Percentiles rank a stretch among this genome's conserved stretches.
Evolutionary conservation across 2,113 vertebrate genomes (phyloP).

Genomic region (Oriolus oriolus): DNA sequence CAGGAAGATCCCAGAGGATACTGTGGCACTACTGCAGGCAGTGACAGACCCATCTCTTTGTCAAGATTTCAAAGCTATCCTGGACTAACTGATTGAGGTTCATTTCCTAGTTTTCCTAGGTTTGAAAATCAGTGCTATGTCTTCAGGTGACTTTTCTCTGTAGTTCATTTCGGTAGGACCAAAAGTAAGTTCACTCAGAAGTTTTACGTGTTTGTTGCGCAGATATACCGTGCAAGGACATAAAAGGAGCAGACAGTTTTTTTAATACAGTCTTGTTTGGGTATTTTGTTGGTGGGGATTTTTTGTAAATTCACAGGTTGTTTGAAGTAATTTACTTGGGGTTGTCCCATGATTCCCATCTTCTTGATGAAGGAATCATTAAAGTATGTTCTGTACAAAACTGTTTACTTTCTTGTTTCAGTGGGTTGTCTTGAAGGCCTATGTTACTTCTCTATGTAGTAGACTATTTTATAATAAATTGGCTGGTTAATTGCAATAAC

Average conservation of each 20-base stretch:
- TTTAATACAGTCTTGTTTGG: background rate
- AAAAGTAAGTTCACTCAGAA: background rate
- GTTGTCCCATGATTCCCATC: background rate
- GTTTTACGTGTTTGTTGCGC: background rate
- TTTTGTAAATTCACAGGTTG: background rate
- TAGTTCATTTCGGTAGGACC: background rate
- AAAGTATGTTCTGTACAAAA: background rate
- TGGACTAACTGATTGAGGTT: constrained; percentile 49
- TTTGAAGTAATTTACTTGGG: background rate
- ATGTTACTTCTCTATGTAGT: background rate
- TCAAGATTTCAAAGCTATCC: constrained; percentile 66
- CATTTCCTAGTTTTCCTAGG: background rate
- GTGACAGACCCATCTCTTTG: constrained; percentile 30
- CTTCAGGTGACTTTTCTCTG: background rate
- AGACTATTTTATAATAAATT: background rate
- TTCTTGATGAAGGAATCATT: background rate
- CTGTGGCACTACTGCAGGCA: constrained; percentile 22
- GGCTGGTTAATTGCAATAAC: background rate
- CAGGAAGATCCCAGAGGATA: constrained; percentile 40
- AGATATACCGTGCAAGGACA: background rate
- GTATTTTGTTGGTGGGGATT: background rate
- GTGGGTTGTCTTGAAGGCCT: background rate
- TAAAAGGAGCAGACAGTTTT: background rate
- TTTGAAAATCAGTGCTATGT: background rate
- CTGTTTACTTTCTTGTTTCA: background rate